Conservation (phyloP, 2,888 invertebrate species). For the Troides aeacus region DNA sequence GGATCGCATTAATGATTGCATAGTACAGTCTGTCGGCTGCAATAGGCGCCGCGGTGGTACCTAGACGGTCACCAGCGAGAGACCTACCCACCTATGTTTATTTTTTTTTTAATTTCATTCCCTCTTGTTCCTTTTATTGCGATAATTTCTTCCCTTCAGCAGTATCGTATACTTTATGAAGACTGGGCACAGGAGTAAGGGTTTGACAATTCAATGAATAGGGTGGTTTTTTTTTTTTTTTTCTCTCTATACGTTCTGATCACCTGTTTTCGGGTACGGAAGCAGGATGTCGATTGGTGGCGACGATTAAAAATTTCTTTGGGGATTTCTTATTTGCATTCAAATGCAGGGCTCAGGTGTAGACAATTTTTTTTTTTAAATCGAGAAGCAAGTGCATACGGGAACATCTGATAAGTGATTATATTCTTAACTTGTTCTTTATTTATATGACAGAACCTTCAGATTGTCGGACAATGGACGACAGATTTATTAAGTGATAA, state of each 20-base stretch:
- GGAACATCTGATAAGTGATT: neutral
- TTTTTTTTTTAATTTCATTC: slow-evolving; percentile 48
- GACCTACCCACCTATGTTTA: too few species aligned
- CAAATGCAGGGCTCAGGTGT: slow-evolving; percentile 36
- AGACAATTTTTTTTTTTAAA: slow-evolving; percentile 1
- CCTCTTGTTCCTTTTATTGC: slow-evolving; percentile 39
- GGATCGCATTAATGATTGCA: too few species aligned
- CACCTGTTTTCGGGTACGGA: slow-evolving; percentile 69
- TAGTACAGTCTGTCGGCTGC: too few species aligned
- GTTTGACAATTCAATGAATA: slow-evolving; percentile 61
- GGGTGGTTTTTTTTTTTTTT: slow-evolving; percentile 34
- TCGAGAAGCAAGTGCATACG: slow-evolving; percentile 25
- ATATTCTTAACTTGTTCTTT: neutral
- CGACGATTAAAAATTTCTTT: slow-evolving; percentile 24
- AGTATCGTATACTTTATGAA: slow-evolving; percentile 41
- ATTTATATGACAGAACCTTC: too few species aligned
- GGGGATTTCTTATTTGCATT: slow-evolving; percentile 35
- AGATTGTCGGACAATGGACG: too few species aligned
- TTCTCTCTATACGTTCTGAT: slow-evolving; percentile 48
- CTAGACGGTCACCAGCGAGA: too few species aligned
- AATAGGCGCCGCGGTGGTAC: too few species aligned
- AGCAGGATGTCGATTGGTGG: slow-evolving; percentile 60
- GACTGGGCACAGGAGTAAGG: slow-evolving; percentile 44
- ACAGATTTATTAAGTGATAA: too few species aligned
- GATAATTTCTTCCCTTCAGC: slow-evolving; percentile 34